Conservation (phyloP, 2,797 vertebrate species). For the Prionace glauca region DNA sequence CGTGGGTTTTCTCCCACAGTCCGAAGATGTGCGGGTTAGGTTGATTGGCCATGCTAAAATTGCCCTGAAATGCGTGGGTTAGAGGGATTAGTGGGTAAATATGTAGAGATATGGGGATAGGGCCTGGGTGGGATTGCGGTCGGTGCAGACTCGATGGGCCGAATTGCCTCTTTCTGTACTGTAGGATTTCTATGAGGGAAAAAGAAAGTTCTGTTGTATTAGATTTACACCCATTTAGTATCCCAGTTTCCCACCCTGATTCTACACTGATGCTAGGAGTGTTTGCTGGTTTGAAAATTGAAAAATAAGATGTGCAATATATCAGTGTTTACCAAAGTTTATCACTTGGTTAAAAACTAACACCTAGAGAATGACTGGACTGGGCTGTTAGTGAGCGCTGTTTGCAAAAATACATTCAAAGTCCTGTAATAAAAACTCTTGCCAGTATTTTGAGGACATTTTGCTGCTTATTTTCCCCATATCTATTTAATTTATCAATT, state of each 20-base stretch:
- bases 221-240: neutral
- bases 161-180: too few relatives aligned
- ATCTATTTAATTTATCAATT: neutral
- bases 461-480: neutral
- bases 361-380: neutral
- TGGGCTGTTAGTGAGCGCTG: neutral
- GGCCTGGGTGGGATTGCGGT: too few relatives aligned
- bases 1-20: too few relatives aligned
- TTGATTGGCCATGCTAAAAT: too few relatives aligned
- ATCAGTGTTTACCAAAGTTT: neutral
- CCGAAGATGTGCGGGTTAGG: too few relatives aligned
- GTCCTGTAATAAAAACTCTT: neutral
- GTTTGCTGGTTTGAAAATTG: neutral
- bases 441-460: neutral
- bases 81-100: too few relatives aligned
- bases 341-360: neutral
- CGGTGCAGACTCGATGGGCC: too few relatives aligned
- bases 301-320: neutral
- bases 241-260: neutral
- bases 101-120: too few relatives aligned
- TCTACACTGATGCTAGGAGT: neutral
- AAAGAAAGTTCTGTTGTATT: neutral
- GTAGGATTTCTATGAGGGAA: too few relatives aligned
- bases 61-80: too few relatives aligned
- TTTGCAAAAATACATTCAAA: neutral